phyloP scores from a whole-genome alignment of 2,888 invertebrate genomes.

The Phragmatobia fuliginosa region DNA sequence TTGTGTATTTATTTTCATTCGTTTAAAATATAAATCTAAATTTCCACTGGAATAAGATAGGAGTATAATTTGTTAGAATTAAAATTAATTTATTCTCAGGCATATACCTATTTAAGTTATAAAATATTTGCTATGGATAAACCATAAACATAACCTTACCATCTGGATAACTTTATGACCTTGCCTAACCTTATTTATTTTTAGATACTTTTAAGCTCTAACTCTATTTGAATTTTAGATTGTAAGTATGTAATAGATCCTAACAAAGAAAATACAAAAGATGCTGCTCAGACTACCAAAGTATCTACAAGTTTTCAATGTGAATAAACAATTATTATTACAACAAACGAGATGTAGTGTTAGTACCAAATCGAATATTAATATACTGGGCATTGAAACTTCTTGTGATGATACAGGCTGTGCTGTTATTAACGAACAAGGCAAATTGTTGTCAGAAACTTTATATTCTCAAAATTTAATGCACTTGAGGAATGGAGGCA shows the following conservation, averaged over 20 bases:
- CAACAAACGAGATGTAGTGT: conserved; percentile 20
- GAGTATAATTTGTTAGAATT: background rate
- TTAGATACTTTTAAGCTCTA: background rate
- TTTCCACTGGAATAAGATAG: background rate
- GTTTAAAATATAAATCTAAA: too few species aligned
- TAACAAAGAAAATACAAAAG: background rate
- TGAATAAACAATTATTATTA: conserved; percentile 21
- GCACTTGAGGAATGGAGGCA: conserved; percentile 94
- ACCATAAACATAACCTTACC: background rate
- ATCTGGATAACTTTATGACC: too few species aligned
- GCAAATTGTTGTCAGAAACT: conserved; percentile 93
- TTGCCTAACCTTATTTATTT: background rate
- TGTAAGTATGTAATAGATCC: background rate
- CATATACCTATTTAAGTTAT: background rate
- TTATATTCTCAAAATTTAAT: conserved; percentile 92
- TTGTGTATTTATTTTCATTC: too few species aligned
- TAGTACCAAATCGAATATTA: conserved; percentile 24
- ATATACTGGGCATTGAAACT: conserved; percentile 97
- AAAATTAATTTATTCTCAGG: background rate
- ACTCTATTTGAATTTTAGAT: background rate
- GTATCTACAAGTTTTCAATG: conserved; percentile 23
- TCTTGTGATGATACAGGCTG: conserved; percentile 99
- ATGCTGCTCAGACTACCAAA: conserved; percentile 21
- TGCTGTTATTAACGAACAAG: conserved; percentile 92
- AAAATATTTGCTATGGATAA: background rate